phyloP scores from a whole-genome alignment of 2,113 vertebrate genomes.

The Lagopus muta region DNA sequence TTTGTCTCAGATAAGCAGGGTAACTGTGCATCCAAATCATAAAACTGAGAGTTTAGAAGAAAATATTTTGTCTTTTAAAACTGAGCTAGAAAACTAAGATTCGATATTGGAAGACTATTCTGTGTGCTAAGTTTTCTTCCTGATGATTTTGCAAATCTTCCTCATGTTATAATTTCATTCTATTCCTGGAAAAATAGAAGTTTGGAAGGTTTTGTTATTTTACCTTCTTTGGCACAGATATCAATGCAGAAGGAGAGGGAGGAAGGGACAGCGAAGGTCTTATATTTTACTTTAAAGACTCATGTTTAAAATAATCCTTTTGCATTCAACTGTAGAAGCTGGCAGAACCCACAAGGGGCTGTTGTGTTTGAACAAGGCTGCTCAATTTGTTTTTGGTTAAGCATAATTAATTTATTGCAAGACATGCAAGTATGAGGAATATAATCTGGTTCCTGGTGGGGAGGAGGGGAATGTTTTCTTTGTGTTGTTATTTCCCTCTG shows the following conservation, averaged over 20 bases:
- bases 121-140: neutral
- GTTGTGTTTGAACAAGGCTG: conserved; percentile 26
- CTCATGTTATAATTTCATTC: neutral
- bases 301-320: neutral
- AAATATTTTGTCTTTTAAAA: conserved; percentile 29
- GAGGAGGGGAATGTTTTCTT: neutral
- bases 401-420: conserved; percentile 46
- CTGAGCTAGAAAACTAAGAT: neutral
- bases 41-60: neutral
- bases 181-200: neutral
- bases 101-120: neutral
- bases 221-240: neutral
- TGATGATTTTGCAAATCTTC: conserved; percentile 22
- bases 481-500: neutral
- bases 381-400: conserved; percentile 56
- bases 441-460: neutral
- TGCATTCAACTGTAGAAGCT: neutral
- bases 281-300: neutral
- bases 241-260: neutral
- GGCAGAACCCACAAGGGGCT: neutral
- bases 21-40: neutral
- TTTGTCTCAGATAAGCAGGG: neutral
- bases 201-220: neutral
- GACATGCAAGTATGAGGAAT: neutral
- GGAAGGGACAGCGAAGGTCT: neutral